A percentile compares a stretch with the other conserved stretches of the same genome.
These are phyloP conservation scores for Zeus faber DNA, from an alignment of 2,113 vertebrate species.

Conservation along the genomic window DNA sequence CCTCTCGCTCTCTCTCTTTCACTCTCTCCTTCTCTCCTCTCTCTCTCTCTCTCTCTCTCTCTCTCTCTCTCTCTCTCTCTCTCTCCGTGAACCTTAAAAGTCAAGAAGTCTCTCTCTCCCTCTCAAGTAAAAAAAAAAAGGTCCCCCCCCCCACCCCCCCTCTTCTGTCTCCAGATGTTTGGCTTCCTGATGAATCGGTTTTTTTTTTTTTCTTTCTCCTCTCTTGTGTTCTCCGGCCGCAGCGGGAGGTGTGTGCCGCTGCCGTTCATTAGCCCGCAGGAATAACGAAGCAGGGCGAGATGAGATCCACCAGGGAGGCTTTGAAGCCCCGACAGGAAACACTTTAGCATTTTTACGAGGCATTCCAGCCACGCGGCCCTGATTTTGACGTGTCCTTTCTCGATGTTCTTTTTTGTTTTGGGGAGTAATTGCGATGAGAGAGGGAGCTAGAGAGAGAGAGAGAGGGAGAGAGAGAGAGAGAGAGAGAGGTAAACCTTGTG, in stretches of 20 bases:
- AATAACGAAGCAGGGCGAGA: too few species aligned
- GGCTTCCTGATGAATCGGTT: slow-evolving; percentile 49
- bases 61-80: slow-evolving; percentile 13
- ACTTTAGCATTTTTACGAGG: too few species aligned
- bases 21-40: slow-evolving; percentile 12
- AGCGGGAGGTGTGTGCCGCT: not conserved
- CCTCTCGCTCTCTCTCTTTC: not conserved
- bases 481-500: not conserved
- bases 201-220: not conserved
- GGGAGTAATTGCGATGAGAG: too few species aligned
- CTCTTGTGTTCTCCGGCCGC: not conserved
- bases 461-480: not conserved
- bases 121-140: too few species aligned
- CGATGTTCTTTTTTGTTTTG: too few species aligned
- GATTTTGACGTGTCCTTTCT: too few species aligned
- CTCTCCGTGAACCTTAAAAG: too few species aligned
- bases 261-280: too few species aligned
- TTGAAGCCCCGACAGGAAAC: too few species aligned
- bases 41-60: slow-evolving; percentile 35
- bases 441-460: not conserved
- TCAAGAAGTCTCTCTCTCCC: not conserved
- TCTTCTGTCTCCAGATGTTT: slow-evolving; percentile 56
- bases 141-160: not conserved
- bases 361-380: too few species aligned
- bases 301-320: too few species aligned